Conservation (phyloP, 2,113 vertebrate genomes). For the Entelurus aequoreus region DNA sequence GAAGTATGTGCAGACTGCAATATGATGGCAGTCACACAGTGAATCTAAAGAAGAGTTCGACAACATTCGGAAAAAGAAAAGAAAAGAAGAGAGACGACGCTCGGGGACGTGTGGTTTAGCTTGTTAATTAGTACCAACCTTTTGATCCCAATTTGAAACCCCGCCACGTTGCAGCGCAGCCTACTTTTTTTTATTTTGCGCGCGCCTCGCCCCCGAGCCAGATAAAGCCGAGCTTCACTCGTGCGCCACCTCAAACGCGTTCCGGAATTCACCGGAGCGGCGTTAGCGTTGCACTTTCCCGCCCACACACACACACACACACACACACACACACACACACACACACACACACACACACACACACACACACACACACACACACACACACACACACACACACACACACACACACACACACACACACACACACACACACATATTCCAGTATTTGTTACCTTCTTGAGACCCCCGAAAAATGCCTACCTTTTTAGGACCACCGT, state of each 20-base stretch:
- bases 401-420: no score
- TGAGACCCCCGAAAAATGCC: no score
- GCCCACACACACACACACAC: background rate
- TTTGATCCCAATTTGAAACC: constrained; percentile 77
- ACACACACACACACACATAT: background rate
- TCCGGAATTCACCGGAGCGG: constrained; percentile 38
- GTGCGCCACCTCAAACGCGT: constrained; percentile 51
- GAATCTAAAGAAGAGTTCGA: background rate
- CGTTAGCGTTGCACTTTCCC: constrained; percentile 23
- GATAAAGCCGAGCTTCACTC: constrained; percentile 62
- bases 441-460: no score
- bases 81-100: constrained; percentile 31
- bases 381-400: background rate
- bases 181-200: constrained; percentile 48
- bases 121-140: constrained; percentile 76
- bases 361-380: no score
- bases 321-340: no score
- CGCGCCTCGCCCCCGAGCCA: constrained; percentile 57
- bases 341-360: no score
- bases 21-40: no score
- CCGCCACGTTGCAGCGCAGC: constrained; percentile 51
- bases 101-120: constrained; percentile 67
- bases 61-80: constrained; percentile 8
- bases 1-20: no score
- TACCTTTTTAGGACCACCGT: no score